Percentiles rank a stretch among this genome's conserved stretches.
phyloP scores from a whole-genome alignment of 2,113 vertebrate genomes.

The Laterallus jamaicensis region DNA sequence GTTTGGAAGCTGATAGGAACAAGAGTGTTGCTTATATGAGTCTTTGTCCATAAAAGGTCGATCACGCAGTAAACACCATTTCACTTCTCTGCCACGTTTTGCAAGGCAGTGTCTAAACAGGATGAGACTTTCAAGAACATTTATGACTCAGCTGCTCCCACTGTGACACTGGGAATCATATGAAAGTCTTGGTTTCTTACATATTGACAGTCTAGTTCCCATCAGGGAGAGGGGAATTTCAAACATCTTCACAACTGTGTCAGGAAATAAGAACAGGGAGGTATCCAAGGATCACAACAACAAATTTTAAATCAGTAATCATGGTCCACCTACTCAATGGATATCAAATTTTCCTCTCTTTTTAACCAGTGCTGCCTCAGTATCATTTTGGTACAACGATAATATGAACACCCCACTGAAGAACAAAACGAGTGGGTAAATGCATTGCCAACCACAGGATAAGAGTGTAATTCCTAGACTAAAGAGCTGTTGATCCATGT shows the following conservation, averaged over 20 bases:
- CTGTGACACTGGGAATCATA: not conserved
- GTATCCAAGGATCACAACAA: not conserved
- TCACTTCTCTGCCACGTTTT: not conserved
- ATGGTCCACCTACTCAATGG: not conserved
- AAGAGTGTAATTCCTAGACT: not conserved
- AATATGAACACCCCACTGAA: not conserved
- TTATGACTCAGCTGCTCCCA: not conserved
- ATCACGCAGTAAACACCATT: not conserved
- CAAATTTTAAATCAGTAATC: not conserved
- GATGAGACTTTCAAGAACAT: not conserved
- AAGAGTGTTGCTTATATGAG: not conserved
- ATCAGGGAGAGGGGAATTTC: not conserved
- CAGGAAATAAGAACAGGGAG: not conserved
- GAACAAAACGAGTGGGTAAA: not conserved
- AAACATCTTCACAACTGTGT: not conserved
- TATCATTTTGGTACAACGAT: not conserved
- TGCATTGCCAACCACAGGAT: not conserved
- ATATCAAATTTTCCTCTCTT: not conserved
- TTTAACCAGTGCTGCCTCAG: not conserved
- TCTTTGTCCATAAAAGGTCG: not conserved
- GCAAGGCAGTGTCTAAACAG: not conserved
- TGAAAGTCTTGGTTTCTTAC: not conserved
- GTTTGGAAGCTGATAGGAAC: not conserved
- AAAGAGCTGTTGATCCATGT: not conserved
- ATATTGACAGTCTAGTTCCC: not conserved